A percentile compares a stretch with the other conserved stretches of the same genome.
Evolutionary conservation across 2,797 vertebrate species (phyloP).

Genomic region (Percopsis omiscomaycus): DNA sequence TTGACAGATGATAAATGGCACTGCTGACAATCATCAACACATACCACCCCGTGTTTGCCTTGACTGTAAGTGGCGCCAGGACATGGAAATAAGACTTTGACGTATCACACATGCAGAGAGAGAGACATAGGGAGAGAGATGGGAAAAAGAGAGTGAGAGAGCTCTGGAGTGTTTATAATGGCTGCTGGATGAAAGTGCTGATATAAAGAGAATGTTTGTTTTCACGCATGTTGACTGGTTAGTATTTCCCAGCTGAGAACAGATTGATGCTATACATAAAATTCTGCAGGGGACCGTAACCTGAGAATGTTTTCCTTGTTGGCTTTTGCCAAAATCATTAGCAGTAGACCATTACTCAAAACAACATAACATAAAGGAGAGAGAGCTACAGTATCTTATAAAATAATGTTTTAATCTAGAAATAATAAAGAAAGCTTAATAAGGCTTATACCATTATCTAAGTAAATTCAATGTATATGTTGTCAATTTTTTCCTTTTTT

Average conservation of each 20-base stretch:
- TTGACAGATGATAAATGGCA: constrained; percentile 95
- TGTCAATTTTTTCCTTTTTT: too few species aligned
- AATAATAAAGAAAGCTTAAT: too few species aligned
- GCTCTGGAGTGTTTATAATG: constrained; percentile 36
- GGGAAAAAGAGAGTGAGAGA: constrained; percentile 25
- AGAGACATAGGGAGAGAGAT: constrained; percentile 27
- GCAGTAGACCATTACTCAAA: background rate
- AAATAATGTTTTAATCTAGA: too few species aligned
- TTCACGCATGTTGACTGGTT: constrained; percentile 42
- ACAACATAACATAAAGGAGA: too few species aligned
- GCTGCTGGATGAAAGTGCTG: constrained; percentile 42
- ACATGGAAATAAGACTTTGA: constrained; percentile 88
- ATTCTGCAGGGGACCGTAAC: constrained; percentile 60
- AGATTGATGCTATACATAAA: constrained; percentile 66
- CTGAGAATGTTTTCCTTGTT: constrained; percentile 31
- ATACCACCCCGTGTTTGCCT: constrained; percentile 85
- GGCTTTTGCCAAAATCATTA: background rate
- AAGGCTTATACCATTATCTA: too few species aligned
- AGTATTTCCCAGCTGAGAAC: constrained; percentile 58
- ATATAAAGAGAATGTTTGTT: constrained; percentile 59
- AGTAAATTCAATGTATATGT: too few species aligned
- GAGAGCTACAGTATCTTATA: too few species aligned
- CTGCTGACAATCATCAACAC: constrained; percentile 91
- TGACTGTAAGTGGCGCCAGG: constrained; percentile 89
- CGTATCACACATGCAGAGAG: constrained; percentile 61